Evolutionary conservation across 1,140 invertebrate genomes (phyloP).

Genomic region (Aleiodes sp.): DNA sequence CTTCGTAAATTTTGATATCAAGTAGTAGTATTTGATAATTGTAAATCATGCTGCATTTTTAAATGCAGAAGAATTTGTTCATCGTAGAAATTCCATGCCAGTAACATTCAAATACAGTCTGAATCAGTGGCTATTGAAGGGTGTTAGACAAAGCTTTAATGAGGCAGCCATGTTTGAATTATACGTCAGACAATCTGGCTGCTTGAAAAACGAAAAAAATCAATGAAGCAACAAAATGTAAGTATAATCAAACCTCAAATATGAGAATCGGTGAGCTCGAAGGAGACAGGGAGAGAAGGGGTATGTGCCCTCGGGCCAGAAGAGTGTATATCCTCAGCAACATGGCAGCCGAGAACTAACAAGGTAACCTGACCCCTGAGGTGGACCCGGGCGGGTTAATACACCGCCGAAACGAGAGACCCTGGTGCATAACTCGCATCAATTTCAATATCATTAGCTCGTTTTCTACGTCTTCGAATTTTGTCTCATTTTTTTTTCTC

Average conservation of each 20-base stretch:
- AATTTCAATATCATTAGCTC: conserved; percentile 46
- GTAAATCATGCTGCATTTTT: too few relatives aligned
- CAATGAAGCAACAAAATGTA: background rate
- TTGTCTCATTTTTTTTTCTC: background rate
- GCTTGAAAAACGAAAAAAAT: conserved; percentile 13
- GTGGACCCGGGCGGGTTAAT: conserved; percentile 24
- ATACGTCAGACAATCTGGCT: conserved; percentile 42
- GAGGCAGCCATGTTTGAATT: conserved; percentile 60
- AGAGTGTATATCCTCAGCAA: conserved; percentile 15
- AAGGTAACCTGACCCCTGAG: conserved; percentile 41
- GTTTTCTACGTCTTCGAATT: conserved; percentile 26
- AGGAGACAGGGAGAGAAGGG: background rate
- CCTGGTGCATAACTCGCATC: conserved; percentile 42
- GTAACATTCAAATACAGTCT: too few relatives aligned
- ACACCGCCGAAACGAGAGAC: conserved; percentile 39
- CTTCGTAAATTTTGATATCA: too few relatives aligned
- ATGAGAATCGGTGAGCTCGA: background rate
- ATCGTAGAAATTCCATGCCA: too few relatives aligned
- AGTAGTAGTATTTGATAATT: too few relatives aligned
- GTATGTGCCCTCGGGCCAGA: conserved; percentile 18
- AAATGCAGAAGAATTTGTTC: too few relatives aligned
- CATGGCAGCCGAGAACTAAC: conserved; percentile 41
- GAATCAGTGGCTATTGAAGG: background rate
- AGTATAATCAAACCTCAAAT: background rate
- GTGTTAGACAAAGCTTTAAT: conserved; percentile 52